Evolutionary conservation across 53 echinoderm and acorn worm species (phyloP), one percentile per base, ranked within the genome.

Genomic region (Echinometra lucunter): DNA sequence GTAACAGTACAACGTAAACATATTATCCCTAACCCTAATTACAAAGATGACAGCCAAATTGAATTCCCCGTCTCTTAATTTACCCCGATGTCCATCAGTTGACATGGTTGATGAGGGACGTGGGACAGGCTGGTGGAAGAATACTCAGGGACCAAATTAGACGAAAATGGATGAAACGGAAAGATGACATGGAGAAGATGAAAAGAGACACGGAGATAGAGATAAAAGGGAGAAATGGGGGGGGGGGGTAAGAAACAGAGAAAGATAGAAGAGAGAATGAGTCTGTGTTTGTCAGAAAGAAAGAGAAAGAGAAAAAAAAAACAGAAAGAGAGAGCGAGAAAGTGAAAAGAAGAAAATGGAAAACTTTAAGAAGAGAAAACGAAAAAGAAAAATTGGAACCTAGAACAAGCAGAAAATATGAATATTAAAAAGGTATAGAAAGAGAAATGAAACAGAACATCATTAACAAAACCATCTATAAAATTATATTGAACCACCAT

Each of bases 21-120:
- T 89, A 89, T 66, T 91, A 66, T 45, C 70, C 67, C 63, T 44
- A 28, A 91, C 91, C 66, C 66, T 91, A 91, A 91, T 91, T 91
- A 70, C 63, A 70, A 66, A 23, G 72, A 91, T 66, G 66, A 91
- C 58, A 44, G 70, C 45, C 45, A 91, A 69, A 91, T 91, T 91
- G 45, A 91, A 67, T 91, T 91, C 91, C 27, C 40, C 28, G 72
- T 40, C 70, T 40, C 69, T 69, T 91, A 89, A 89, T 89, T 89
- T 60, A 7, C 35, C 58, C 37, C 1, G 85, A 85, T 85, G 85
- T 85, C 49, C 47, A 47, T 45, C 49, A 85, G 49, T 85, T 27
- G 85, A 85, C 28, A n/a, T 49, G 85, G 49, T 85, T 27, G 85
- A 85, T 49, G 47, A 85, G 85, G 40, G 85, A 85, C 85, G 28